Percentiles rank a stretch among this genome's conserved stretches.
Conservation (phyloP, 2,797 vertebrate species). For the Gymnothorax reevesii region DNA sequence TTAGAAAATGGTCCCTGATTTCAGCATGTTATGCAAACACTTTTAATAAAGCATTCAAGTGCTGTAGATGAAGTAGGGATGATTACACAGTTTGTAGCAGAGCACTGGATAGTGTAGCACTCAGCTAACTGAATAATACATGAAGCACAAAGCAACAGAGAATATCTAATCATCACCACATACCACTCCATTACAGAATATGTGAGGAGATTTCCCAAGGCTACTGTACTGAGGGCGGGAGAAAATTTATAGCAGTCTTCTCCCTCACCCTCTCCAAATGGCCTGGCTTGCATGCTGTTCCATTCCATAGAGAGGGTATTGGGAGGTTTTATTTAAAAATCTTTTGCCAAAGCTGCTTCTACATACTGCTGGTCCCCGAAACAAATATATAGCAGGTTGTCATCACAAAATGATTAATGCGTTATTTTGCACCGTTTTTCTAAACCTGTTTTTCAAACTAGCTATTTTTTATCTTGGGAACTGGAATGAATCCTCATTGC, state of each 20-base stretch:
- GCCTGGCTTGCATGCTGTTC: slow-evolving; percentile 16
- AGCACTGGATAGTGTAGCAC: neutral
- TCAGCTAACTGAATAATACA: slow-evolving; percentile 28
- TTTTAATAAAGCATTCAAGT: neutral
- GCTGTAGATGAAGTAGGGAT: slow-evolving; percentile 5
- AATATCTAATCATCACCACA: slow-evolving; percentile 32
- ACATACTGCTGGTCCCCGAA: neutral
- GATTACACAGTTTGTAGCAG: neutral
- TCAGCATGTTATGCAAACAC: neutral
- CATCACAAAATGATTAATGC: neutral
- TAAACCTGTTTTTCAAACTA: neutral
- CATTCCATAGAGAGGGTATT: neutral
- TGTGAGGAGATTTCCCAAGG: slow-evolving; percentile 26
- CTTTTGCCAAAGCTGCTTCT: neutral
- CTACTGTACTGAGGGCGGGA: slow-evolving; percentile 6
- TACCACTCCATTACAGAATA: slow-evolving; percentile 30
- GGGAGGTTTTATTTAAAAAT: neutral
- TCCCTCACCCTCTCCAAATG: slow-evolving; percentile 17
- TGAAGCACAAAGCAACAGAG: slow-evolving; percentile 27
- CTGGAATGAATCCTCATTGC: neutral
- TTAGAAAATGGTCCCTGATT: neutral
- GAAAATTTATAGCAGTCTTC: slow-evolving; percentile 15
- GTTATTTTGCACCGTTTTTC: neutral
- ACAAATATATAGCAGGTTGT: neutral
- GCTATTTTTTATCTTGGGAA: neutral